Evolutionary conservation across 2,797 vertebrate genomes (phyloP).

Genomic region (Euphonia xanthogaster): DNA sequence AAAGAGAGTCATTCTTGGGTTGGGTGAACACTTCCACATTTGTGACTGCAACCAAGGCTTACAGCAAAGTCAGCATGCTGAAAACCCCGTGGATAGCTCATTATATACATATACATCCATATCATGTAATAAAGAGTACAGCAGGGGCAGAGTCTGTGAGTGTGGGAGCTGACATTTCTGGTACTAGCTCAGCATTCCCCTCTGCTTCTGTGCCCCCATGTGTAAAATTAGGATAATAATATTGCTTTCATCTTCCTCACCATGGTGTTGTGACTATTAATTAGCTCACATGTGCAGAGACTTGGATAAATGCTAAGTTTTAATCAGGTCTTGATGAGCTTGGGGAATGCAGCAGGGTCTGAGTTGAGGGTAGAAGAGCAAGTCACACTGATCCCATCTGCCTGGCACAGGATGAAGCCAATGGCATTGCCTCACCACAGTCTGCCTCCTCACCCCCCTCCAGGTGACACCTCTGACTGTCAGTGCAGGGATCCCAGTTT

Average conservation of each 20-base stretch:
- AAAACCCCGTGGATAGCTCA: background rate
- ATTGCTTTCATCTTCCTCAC: conserved; percentile 17
- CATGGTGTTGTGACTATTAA: background rate
- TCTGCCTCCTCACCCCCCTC: background rate
- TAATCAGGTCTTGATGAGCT: conserved; percentile 32
- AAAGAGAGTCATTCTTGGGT: background rate
- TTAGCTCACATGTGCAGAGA: background rate
- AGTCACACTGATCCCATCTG: background rate
- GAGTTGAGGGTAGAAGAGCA: background rate
- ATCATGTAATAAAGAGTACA: background rate
- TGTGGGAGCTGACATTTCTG: background rate
- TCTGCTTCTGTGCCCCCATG: background rate
- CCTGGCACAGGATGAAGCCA: background rate
- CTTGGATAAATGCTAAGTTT: background rate
- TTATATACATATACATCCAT: background rate
- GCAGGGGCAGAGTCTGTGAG: background rate
- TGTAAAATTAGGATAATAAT: conserved; percentile 52
- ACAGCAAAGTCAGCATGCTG: background rate
- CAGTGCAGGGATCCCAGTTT: no score
- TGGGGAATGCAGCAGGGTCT: background rate
- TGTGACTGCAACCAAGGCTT: background rate
- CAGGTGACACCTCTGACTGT: background rate
- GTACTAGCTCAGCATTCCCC: background rate
- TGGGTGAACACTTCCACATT: background rate
- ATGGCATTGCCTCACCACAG: accelerated